Evolutionary conservation across 2,797 vertebrate species (phyloP).

Genomic region (Sebastes nivosus): DNA sequence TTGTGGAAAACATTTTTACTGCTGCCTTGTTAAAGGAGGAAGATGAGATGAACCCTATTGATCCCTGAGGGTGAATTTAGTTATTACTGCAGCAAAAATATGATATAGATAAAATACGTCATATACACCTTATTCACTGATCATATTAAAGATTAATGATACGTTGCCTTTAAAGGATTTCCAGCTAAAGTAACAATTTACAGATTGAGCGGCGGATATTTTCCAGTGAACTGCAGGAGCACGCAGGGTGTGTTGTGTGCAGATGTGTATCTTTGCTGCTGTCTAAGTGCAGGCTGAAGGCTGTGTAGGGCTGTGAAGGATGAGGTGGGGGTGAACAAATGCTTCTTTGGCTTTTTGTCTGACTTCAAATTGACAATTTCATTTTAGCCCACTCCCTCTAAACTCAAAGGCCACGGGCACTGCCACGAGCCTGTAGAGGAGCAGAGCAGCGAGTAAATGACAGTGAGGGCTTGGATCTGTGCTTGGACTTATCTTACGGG

Average conservation of each 20-base stretch:
- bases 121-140: conserved; percentile 35
- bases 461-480: neutral
- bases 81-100: conserved; percentile 38
- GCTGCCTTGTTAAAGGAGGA: neutral
- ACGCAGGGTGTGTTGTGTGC: neutral
- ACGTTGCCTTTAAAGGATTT: conserved; percentile 14
- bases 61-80: conserved; percentile 27
- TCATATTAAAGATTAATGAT: conserved; percentile 44
- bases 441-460: neutral
- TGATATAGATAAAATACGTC: conserved; percentile 31
- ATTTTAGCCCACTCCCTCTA: conserved; percentile 27
- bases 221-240: conserved; percentile 9
- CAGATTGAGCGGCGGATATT: conserved; percentile 29
- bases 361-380: conserved; percentile 56
- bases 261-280: conserved; percentile 19
- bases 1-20: conserved; percentile 12
- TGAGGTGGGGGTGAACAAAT: conserved; percentile 15
- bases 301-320: neutral
- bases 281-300: conserved; percentile 14
- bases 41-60: conserved; percentile 36
- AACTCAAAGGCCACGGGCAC: neutral
- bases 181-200: conserved; percentile 7
- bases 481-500: neutral
- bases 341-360: conserved; percentile 19
- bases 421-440: neutral